Conservation (phyloP, 2,888 invertebrate genomes). For the Graphium colonna region DNA sequence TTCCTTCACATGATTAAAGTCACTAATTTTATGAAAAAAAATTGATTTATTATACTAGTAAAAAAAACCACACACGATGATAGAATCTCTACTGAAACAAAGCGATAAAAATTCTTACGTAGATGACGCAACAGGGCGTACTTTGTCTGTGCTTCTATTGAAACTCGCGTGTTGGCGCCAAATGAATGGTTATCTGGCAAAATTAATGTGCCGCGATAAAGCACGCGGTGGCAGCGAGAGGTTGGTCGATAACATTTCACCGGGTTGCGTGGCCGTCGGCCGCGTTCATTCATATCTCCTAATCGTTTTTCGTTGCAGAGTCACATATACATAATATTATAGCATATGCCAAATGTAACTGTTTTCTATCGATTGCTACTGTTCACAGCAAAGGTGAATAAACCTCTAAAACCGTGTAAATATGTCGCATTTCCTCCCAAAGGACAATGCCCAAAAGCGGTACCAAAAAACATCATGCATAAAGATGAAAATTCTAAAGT, state of each 20-base stretch:
- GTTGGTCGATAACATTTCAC: conserved; percentile 42
- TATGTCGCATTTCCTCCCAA: too few relatives aligned
- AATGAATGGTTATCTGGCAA: conserved; percentile 41
- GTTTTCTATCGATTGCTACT: too few relatives aligned
- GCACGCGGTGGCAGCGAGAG: conserved; percentile 47
- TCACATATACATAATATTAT: background rate
- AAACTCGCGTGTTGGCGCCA: conserved; percentile 15
- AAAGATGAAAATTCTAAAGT: too few relatives aligned
- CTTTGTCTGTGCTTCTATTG: conserved; percentile 2
- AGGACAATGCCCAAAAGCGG: too few relatives aligned
- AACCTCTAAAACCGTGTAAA: too few relatives aligned
- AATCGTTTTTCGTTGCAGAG: background rate
- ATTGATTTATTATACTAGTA: too few relatives aligned
- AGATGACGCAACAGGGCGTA: conserved; percentile 21
- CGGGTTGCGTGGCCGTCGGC: conserved; percentile 32
- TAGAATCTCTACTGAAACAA: background rate
- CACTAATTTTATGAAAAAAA: too few relatives aligned
- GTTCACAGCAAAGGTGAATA: too few relatives aligned
- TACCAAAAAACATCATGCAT: too few relatives aligned
- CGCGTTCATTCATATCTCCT: conserved; percentile 36
- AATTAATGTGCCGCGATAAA: conserved; percentile 58
- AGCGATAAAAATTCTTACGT: conserved; percentile 2
- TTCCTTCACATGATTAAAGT: too few relatives aligned
- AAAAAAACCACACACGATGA: background rate
- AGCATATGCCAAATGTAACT: too few relatives aligned